Evolutionary conservation across 2,888 invertebrate genomes (phyloP).

Genomic region (Dasysyrphus albostriatus): DNA sequence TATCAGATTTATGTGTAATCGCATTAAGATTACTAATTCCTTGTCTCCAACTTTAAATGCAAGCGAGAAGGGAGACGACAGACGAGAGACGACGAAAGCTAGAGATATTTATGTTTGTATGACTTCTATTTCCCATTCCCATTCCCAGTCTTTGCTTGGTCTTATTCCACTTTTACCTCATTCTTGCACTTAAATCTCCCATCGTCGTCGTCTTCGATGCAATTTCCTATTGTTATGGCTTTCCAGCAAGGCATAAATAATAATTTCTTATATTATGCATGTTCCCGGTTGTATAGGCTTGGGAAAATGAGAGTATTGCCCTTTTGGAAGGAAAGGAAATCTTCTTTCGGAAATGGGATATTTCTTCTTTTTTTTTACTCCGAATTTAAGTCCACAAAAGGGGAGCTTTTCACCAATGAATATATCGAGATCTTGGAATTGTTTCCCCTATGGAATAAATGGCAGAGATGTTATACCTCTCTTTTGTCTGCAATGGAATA

Average conservation of each 20-base stretch:
- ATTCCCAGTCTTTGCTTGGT: constrained; percentile 17
- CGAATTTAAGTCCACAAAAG: constrained; percentile 49
- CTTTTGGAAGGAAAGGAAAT: constrained; percentile 53
- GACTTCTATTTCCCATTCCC: not conserved
- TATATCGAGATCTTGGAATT: not conserved
- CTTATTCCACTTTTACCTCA: constrained; percentile 16
- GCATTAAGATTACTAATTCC: constrained; percentile 73
- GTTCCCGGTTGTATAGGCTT: constrained; percentile 32
- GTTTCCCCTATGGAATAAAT: not conserved
- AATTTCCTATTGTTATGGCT: constrained; percentile 63
- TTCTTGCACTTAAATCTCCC: constrained; percentile 43
- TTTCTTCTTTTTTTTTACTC: not conserved
- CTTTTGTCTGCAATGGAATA: constrained; percentile 47
- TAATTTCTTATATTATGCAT: constrained; percentile 52
- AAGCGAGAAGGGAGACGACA: not conserved
- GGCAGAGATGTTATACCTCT: not conserved
- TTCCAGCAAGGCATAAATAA: constrained; percentile 63
- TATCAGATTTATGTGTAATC: constrained; percentile 73
- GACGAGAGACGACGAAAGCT: not conserved
- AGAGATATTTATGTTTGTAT: not conserved
- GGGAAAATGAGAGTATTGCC: constrained; percentile 73
- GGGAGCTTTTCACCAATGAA: constrained; percentile 54
- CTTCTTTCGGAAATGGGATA: constrained; percentile 13
- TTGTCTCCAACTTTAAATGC: constrained; percentile 55
- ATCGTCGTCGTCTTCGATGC: constrained; percentile 47